These are phyloP conservation scores for Aradophagus sp. DNA, from an alignment of 1,140 invertebrate genomes.

Conservation along the genomic window DNA sequence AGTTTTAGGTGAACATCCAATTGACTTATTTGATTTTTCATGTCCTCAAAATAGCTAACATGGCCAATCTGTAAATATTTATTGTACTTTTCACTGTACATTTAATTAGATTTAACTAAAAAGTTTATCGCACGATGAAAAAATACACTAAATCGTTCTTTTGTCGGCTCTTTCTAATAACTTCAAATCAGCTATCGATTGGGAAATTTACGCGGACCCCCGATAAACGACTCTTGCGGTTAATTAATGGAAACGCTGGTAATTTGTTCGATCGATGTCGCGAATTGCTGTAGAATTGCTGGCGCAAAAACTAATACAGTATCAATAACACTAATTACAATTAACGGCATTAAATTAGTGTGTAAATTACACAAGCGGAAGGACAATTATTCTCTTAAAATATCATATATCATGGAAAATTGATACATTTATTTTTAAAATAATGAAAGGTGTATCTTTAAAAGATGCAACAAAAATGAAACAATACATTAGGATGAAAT, in stretches of 20 bases:
- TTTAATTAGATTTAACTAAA: no score
- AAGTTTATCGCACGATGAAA: no score
- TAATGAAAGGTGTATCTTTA: no score
- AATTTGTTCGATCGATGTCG: constrained; percentile 39
- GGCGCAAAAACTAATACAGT: constrained; percentile 29
- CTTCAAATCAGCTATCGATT: constrained; percentile 33
- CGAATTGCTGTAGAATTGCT: constrained; percentile 11
- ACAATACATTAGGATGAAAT: no score
- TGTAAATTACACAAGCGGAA: constrained; percentile 12
- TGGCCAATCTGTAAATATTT: no score
- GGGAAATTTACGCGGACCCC: constrained; percentile 23
- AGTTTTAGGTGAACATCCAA: no score
- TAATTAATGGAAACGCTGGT: constrained; percentile 43
- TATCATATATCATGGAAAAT: constrained; percentile 12
- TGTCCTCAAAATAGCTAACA: no score
- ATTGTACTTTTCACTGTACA: no score
- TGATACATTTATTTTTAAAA: constrained; percentile 35
- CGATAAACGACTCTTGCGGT: constrained; percentile 43
- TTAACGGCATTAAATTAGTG: constrained; percentile 18
- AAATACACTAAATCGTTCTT: constrained; percentile 10
- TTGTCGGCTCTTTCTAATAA: constrained; percentile 31
- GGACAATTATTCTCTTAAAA: not conserved
- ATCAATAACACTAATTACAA: constrained; percentile 43
- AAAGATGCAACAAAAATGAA: no score
- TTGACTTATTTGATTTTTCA: no score